phyloP scores from a whole-genome alignment of 2,888 invertebrate species.

The Drosophila tanythrix region DNA sequence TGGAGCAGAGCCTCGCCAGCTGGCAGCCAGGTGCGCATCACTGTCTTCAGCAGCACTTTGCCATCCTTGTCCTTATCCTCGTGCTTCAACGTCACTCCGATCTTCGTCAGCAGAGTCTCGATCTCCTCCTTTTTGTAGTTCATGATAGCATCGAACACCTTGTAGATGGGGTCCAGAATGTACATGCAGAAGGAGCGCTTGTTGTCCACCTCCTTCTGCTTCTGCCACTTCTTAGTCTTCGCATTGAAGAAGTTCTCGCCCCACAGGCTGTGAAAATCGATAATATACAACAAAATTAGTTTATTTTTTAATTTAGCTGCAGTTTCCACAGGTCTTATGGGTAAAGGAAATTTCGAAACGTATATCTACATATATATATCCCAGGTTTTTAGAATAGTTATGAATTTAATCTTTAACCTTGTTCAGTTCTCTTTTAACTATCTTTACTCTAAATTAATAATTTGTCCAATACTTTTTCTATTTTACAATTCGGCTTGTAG shows the following conservation, averaged over 20 bases:
- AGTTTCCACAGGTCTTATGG: background rate
- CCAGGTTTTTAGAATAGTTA: background rate
- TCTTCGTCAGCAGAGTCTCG: constrained; percentile 93
- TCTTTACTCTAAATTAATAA: too few species aligned
- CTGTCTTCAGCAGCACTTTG: constrained; percentile 97
- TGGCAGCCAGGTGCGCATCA: constrained; percentile 99
- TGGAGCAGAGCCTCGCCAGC: constrained; percentile 99
- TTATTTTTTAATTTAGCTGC: background rate
- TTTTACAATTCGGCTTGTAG: too few species aligned
- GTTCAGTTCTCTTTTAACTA: too few species aligned
- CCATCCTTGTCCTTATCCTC: constrained; percentile 99
- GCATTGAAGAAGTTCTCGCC: constrained; percentile 99
- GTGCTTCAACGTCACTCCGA: constrained; percentile 95
- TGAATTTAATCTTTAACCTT: background rate
- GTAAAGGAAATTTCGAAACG: background rate
- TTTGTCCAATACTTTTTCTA: too few species aligned
- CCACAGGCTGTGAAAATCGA: constrained; percentile 88
- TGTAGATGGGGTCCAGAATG: constrained; percentile 99
- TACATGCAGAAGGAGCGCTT: constrained; percentile 99
- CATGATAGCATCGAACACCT: constrained; percentile 93
- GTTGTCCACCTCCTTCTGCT: constrained; percentile 95
- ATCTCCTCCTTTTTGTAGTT: constrained; percentile 98
- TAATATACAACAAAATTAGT: background rate
- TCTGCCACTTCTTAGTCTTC: constrained; percentile 99
- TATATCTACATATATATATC: background rate